Evolutionary conservation across 2,888 invertebrate genomes (phyloP).

Genomic region (Chymomyza fuscimana): DNA sequence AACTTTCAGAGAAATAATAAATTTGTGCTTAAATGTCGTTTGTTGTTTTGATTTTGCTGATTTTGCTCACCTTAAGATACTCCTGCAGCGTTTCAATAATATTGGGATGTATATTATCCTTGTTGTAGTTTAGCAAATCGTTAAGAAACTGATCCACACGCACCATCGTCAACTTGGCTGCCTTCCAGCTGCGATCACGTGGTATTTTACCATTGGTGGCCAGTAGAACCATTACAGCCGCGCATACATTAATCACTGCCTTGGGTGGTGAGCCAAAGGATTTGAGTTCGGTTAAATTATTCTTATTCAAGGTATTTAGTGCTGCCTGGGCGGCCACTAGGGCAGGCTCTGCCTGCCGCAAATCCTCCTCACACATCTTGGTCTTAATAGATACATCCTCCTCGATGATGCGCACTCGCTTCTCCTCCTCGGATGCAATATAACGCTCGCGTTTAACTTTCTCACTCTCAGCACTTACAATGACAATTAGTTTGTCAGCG

Average conservation of each 20-base stretch:
- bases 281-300: conserved; percentile 95
- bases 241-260: conserved; percentile 92
- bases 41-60: no score
- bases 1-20: no score
- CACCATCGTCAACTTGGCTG: conserved; percentile 94
- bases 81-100: conserved; percentile 87
- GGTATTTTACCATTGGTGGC: conserved; percentile 91
- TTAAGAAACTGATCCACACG: conserved; percentile 93
- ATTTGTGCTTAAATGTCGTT: no score
- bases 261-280: conserved; percentile 96
- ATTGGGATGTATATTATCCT: conserved; percentile 94
- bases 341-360: conserved; percentile 95
- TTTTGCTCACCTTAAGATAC: conserved; percentile 70
- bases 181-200: conserved; percentile 95
- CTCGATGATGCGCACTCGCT: conserved; percentile 93
- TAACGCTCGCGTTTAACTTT: conserved; percentile 94
- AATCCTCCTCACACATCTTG: conserved; percentile 92
- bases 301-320: conserved; percentile 95
- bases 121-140: conserved; percentile 92
- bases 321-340: conserved; percentile 89
- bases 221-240: conserved; percentile 93
- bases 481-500: conserved; percentile 92
- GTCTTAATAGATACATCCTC: conserved; percentile 93
- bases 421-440: conserved; percentile 91
- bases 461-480: conserved; percentile 94